Percentiles rank a stretch among this genome's conserved stretches.
Evolutionary conservation across 2,888 invertebrate species (phyloP).

Genomic region (Spisula solida): DNA sequence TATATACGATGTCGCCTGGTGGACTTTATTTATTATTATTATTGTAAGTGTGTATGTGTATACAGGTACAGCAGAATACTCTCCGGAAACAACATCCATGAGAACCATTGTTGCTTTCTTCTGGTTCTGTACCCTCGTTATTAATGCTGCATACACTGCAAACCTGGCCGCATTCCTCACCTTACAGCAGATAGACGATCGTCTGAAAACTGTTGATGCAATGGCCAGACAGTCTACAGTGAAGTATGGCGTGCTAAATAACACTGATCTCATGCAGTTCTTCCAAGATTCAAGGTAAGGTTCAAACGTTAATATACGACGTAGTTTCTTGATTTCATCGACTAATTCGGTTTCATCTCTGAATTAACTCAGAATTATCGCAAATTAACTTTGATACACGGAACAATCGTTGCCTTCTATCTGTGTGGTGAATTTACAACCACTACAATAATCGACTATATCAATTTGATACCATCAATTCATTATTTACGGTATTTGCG

Average conservation of each 20-base stretch:
- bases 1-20: no score
- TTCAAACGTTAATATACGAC: slow-evolving; percentile 21
- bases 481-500: no score
- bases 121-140: slow-evolving; percentile 84
- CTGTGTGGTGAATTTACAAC: no score
- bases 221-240: slow-evolving; percentile 78
- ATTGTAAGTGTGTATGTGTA: no score
- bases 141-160: slow-evolving; percentile 84
- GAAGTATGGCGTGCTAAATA: slow-evolving; percentile 79
- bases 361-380: no score
- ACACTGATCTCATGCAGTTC: slow-evolving; percentile 79
- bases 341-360: no score
- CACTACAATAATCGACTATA: no score
- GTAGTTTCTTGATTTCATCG: not conserved
- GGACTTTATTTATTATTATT: no score
- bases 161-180: slow-evolving; percentile 84
- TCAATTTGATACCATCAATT: no score
- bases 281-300: slow-evolving; percentile 70
- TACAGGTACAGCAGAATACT: slow-evolving; percentile 79
- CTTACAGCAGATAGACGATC: slow-evolving; percentile 80
- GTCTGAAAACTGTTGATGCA: slow-evolving; percentile 78
- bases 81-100: slow-evolving; percentile 83
- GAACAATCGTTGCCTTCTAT: no score
- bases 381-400: no score
- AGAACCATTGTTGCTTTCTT: slow-evolving; percentile 83